A percentile compares a stretch with the other conserved stretches of the same genome.
phyloP scores from a whole-genome alignment of 2,797 vertebrate genomes.

The Mareca penelope region DNA sequence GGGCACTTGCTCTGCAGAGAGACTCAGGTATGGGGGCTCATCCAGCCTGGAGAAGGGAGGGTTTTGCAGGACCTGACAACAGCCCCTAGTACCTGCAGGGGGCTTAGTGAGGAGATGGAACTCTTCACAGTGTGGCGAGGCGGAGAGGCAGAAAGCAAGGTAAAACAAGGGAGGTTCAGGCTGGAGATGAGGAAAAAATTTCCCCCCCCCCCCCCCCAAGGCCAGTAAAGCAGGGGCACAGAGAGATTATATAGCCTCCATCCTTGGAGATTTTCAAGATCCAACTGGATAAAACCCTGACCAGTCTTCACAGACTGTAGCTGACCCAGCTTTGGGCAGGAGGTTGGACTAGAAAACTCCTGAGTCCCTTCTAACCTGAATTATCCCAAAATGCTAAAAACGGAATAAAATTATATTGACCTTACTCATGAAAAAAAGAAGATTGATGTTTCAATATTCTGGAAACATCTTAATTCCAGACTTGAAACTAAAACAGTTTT shows the following conservation, averaged over 20 bases:
- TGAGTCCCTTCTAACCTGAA: neutral
- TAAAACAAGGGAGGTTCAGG: neutral
- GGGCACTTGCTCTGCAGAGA: neutral
- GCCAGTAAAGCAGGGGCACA: neutral
- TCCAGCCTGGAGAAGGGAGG: neutral
- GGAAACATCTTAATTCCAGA: neutral
- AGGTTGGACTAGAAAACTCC: neutral
- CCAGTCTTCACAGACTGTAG: neutral
- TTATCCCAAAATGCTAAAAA: neutral
- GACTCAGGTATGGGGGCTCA: neutral
- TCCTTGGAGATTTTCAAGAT: neutral
- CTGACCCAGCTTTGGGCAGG: neutral
- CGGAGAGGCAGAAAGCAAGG: neutral
- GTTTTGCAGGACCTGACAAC: neutral
- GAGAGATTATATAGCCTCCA: neutral
- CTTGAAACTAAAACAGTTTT: neutral
- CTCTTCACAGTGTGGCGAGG: neutral
- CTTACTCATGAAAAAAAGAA: neutral
- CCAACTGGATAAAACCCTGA: neutral
- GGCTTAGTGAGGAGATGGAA: fast-evolving
- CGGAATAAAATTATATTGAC: neutral
- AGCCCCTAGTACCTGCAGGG: neutral
- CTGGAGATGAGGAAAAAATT: neutral
- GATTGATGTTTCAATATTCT: neutral
- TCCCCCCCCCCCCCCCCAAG: neutral